phyloP scores from a whole-genome alignment of 2,888 invertebrate genomes.

The Anorthoa munda region DNA sequence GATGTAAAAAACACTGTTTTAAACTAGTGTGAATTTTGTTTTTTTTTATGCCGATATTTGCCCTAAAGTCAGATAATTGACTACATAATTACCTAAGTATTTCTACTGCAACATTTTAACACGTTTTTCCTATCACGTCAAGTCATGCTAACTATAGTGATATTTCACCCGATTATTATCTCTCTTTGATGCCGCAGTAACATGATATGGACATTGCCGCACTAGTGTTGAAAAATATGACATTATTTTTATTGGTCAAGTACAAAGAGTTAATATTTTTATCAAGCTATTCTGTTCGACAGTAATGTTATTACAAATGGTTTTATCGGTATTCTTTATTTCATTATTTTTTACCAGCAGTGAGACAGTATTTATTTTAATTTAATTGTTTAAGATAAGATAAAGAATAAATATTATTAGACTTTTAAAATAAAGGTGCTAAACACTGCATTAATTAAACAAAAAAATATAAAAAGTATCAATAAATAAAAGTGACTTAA shows the following conservation, averaged over 20 bases:
- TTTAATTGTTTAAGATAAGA: background rate
- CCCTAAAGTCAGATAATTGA: background rate
- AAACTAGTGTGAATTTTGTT: too few species aligned
- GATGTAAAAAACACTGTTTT: too few species aligned
- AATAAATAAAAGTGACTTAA: background rate
- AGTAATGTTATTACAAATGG: background rate
- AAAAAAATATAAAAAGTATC: background rate
- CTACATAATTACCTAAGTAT: background rate
- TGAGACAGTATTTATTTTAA: background rate
- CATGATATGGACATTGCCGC: conserved; percentile 5
- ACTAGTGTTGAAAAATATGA: background rate
- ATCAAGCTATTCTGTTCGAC: background rate
- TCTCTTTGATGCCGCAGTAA: conserved; percentile 28
- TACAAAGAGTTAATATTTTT: background rate
- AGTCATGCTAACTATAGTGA: conserved; percentile 28
- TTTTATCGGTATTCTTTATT: background rate
- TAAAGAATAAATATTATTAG: background rate
- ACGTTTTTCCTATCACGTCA: conserved; percentile 21
- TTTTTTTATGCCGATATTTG: too few species aligned
- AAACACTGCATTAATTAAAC: background rate
- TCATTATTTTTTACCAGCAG: too few species aligned
- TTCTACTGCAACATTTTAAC: conserved; percentile 16
- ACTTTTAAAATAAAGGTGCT: background rate
- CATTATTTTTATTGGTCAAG: background rate
- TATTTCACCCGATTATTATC: conserved; percentile 43